Base-by-base conservation (phyloP, 2,888 invertebrate species). In the Acleris emargana region DNA sequence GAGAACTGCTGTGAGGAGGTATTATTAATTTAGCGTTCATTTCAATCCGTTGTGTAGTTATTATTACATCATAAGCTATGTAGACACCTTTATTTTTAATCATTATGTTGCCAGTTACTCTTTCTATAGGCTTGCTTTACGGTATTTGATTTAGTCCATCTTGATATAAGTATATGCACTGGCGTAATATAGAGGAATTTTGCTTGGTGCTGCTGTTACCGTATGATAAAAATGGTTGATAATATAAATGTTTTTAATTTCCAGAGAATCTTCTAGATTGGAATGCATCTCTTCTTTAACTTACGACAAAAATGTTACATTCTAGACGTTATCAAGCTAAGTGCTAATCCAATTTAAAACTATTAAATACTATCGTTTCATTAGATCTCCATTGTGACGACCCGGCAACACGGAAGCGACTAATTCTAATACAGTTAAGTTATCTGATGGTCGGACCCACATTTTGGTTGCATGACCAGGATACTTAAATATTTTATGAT, bases 351-450 rank as follows among this genome's bases (percentile, higher is more conserved):
- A 66, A 61, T 66, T 66, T 61, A 51, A 60, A 38, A 51, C 61
- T 55, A 59, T 64, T 60, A 59, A 64, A 60, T 58, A 61, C 51
- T 61, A 66, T 66, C 66, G 52, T 61, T 66, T 62, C 58, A 58
- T 57, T 62, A 62, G 42, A 67, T 62, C 66, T 61, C 51, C 52
- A 61, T 51, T 68, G 64, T 69, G 62, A 67, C 69, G 28, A 63
- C 58, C n/a, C 6, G 47, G 59, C 43, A 71, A 67, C 77, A 79
- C 77, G 78, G 77, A 77, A 77, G 77, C 73, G 62, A 72, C 75
- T 64, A 55, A 75, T 76, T 69, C 75, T 64, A 54, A 75, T 76
- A 70, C 69, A 68, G 69, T 76, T 77, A 77, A 80, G 78, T 76
- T 77, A 79, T 78, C 76, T 64, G 72, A 75, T 75, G 69, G 72